A percentile compares a stretch with the other conserved stretches of the same genome.
Conservation (phyloP, 30 jellyfish, hydroid and myxozoan species). For the Chironex yamaguchii region DNA sequence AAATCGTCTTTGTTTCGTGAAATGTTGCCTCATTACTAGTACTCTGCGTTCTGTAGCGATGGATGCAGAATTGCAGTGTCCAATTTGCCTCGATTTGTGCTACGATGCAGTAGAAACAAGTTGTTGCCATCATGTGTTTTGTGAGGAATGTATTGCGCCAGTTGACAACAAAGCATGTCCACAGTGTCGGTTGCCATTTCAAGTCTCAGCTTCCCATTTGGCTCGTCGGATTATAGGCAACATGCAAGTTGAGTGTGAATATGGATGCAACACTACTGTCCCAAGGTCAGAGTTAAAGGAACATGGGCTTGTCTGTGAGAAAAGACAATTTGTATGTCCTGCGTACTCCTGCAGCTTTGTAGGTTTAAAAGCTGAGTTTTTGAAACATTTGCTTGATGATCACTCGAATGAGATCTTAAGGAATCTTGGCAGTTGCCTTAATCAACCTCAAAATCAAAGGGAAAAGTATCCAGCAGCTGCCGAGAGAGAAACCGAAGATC, state of each 20-base stretch:
- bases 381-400: constrained; percentile 39
- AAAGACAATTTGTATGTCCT: constrained; percentile 61
- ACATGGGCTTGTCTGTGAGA: constrained; percentile 55
- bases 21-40: too few relatives aligned
- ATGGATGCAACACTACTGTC: constrained; percentile 66
- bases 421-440: constrained; percentile 19
- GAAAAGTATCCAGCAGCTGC: not conserved
- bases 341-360: constrained; percentile 41
- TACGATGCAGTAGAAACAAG: constrained; percentile 85
- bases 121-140: constrained; percentile 81
- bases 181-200: constrained; percentile 63
- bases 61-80: constrained; percentile 60
- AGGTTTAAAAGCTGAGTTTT: constrained; percentile 48
- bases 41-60: too few relatives aligned
- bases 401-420: constrained; percentile 38
- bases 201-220: constrained; percentile 13
- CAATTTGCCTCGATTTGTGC: constrained; percentile 81
- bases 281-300: constrained; percentile 67
- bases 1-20: too few relatives aligned
- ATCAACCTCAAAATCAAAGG: too few relatives aligned
- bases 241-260: constrained; percentile 46
- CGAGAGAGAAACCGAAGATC: not conserved
- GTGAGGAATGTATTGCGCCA: constrained; percentile 54
- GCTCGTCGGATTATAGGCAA: constrained; percentile 73
- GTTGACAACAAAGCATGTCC: constrained; percentile 64